Evolutionary conservation across 2,888 invertebrate species (phyloP).

Genomic region (Athalia rosae): DNA sequence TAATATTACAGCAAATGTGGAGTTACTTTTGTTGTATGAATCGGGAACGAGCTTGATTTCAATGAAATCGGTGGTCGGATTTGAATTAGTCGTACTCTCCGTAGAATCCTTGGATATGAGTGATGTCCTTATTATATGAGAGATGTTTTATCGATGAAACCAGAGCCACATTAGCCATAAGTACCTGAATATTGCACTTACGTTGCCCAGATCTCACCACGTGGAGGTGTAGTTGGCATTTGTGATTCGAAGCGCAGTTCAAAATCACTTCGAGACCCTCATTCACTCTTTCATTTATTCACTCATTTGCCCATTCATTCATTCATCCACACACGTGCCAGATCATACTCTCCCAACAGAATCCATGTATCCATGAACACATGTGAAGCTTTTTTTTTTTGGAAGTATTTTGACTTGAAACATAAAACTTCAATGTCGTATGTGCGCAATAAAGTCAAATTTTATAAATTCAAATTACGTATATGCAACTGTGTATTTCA

Average conservation of each 20-base stretch:
- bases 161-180: slow-evolving; percentile 25
- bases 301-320: not conserved
- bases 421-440: not conserved
- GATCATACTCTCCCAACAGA: not conserved
- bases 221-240: slow-evolving; percentile 30
- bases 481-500: slow-evolving; percentile 22
- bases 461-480: no score
- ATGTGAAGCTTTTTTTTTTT: no score
- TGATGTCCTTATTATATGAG: not conserved
- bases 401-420: no score
- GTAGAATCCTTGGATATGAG: not conserved
- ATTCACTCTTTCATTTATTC: slow-evolving; percentile 13
- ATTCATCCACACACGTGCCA: not conserved
- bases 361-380: no score
- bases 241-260: not conserved
- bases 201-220: slow-evolving; percentile 32
- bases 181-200: slow-evolving; percentile 2
- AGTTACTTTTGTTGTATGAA: not conserved
- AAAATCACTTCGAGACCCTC: slow-evolving; percentile 15
- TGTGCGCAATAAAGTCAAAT: not conserved
- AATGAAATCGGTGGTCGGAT: no score
- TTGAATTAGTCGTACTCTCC: not conserved
- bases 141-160: not conserved
- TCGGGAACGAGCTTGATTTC: no score
- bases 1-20: no score